Base-by-base conservation (phyloP, 2,113 vertebrate species). In the Macquaria ambigua region DNA sequence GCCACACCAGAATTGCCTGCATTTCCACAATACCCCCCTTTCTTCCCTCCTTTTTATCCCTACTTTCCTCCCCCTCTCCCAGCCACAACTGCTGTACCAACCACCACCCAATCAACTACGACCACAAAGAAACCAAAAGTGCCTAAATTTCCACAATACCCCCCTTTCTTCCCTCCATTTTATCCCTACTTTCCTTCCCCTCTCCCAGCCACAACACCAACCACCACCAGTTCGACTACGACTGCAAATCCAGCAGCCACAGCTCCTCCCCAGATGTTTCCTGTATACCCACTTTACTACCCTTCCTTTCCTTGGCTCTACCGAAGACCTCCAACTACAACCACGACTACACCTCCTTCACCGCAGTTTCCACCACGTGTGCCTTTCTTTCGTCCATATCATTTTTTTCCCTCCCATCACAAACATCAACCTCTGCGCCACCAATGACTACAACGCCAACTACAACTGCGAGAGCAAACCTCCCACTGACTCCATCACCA, bases 371-470 rank as follows among this genome's bases (percentile, higher is more conserved):
- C 39, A 34, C 72, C 62, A 34, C 23, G 11, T 5, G 0, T 7
- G 1, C 5, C 28, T 23, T 58, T 43, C 11, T 43, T 21, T 31
- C 37, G 6, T 62, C 11, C 8, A 25, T 59, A 50, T 61, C 14
- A 1, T 25, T n/a, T n/a, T 31, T 31, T 31, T 4, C 43, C n/a
- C 25, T 15, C 15, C 8, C 8, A 50, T 39, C 18, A n/a, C n/a
- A n/a, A n/a, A n/a, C n/a, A n/a, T n/a, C 55, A 75, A 46, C 66
- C 1, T 1, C 56, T 1, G 46, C 34, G 34, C 66, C 56, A 50
- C 5, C 11, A 25, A 25, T 21, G 0, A 58, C 61, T 0, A 18
- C 39, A 0, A 55, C 31, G 0, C 2, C 46, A 0, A 18, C 56
- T 1, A 12, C 55, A 0, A 39, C n/a, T 3, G 18, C 61, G 25